Evolutionary conservation across 2,888 invertebrate genomes (phyloP).

Genomic region (Erynnis tages): DNA sequence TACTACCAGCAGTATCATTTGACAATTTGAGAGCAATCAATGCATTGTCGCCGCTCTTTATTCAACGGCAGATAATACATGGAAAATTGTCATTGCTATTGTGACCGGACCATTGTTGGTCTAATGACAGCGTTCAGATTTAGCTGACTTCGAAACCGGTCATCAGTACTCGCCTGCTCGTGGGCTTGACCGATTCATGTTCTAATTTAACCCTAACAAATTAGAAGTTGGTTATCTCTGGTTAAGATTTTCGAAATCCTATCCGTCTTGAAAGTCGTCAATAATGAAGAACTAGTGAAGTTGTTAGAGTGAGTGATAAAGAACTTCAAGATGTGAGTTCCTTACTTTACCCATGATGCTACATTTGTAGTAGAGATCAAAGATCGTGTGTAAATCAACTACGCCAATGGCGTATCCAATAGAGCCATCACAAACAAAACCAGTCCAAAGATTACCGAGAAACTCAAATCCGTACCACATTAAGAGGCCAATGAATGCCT

Average conservation of each 20-base stretch:
- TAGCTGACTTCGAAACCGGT: slow-evolving; percentile 60
- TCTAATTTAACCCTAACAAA: slow-evolving; percentile 3
- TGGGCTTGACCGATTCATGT: slow-evolving; percentile 37
- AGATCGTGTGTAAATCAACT: not conserved
- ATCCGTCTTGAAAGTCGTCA: not conserved
- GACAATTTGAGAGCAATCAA: slow-evolving; percentile 82
- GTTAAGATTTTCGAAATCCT: not conserved
- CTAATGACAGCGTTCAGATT: slow-evolving; percentile 76
- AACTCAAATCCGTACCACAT: slow-evolving; percentile 86
- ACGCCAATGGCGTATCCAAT: slow-evolving; percentile 59
- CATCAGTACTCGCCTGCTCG: slow-evolving; percentile 63
- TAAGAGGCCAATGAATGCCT: slow-evolving; percentile 98
- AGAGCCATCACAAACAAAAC: slow-evolving; percentile 49
- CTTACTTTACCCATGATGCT: not conserved
- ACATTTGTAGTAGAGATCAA: not conserved
- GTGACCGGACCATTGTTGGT: slow-evolving; percentile 69
- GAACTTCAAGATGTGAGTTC: not conserved
- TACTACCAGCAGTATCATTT: slow-evolving; percentile 78
- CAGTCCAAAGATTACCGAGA: slow-evolving; percentile 67
- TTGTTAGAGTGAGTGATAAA: not conserved
- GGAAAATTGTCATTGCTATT: slow-evolving; percentile 79
- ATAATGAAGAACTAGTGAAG: not conserved
- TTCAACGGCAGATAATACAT: slow-evolving; percentile 79
- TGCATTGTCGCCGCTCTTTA: slow-evolving; percentile 80
- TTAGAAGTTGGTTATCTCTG: not conserved